Percentiles rank a stretch among this genome's conserved stretches.
phyloP scores from a whole-genome alignment of 2,888 invertebrate genomes.

The Latrodectus elegans region DNA sequence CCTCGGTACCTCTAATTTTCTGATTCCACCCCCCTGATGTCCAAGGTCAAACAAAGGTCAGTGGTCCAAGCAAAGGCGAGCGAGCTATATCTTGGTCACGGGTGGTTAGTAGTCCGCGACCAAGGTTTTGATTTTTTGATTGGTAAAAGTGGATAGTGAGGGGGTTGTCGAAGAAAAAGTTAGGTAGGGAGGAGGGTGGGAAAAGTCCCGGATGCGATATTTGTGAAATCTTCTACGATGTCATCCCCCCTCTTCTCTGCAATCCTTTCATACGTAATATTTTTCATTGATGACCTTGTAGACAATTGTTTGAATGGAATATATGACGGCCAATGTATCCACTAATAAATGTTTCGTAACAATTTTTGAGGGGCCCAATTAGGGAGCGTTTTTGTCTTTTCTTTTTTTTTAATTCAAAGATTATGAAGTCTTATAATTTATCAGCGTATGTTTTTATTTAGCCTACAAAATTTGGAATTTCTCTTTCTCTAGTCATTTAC shows the following conservation, averaged over 20 bases:
- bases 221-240: conserved; percentile 36
- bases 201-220: conserved; percentile 59
- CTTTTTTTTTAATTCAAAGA: no score
- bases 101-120: conserved; percentile 43
- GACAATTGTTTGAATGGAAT: conserved; percentile 49
- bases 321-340: conserved; percentile 12
- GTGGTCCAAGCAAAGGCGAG: conserved; percentile 56
- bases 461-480: no score
- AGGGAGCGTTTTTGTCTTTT: not conserved
- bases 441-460: no score
- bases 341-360: conserved; percentile 8
- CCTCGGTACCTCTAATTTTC: conserved; percentile 37
- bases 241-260: conserved; percentile 15
- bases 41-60: conserved; percentile 65
- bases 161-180: conserved; percentile 23
- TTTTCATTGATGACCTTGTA: conserved; percentile 54
- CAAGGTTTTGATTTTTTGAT: conserved; percentile 64
- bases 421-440: no score
- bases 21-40: conserved; percentile 24
- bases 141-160: conserved; percentile 56
- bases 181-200: not conserved
- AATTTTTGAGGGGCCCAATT: conserved; percentile 19
- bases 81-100: conserved; percentile 55
- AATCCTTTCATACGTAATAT: conserved; percentile 39
- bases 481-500: no score